Base-by-base conservation (phyloP, 2,888 invertebrate species). In the Apamea monoglypha region DNA sequence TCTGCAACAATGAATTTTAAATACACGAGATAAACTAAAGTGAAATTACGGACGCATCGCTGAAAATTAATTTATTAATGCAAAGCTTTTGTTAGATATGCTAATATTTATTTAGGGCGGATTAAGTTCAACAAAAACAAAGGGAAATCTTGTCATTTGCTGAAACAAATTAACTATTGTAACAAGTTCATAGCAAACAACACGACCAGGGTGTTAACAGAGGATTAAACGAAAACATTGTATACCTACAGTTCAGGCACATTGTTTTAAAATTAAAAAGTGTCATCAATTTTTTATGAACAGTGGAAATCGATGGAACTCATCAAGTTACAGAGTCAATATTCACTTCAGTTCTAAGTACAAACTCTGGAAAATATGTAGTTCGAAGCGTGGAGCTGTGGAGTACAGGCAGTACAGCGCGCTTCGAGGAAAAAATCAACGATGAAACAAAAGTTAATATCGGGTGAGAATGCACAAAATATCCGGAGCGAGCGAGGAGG, bases 391-490 rank as follows among this genome's bases (percentile, higher is more conserved):
- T 36, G 14, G 40, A 61, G 66, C 29, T n/a, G 16, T 40, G 61
- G n/a, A 56, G n/a, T n/a, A 74, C 59, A 53, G 53, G 32, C n/a
- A n/a, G 56, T 12, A 75, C 53, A 53, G 50, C 56, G 14, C 29
- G 32, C 14, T 25, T n/a, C 16, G 25, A 50, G 47, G 14, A 47
- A 77, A 76, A 77, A 77, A 59, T 68, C 59, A 71, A 64, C 72
- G 47, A 56, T 68, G 68, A 70, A 86, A 89, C 76, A 72, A 84
- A 82, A 82, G 73, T 80, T 88, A 85, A 85, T 89, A 82, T 81
- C 71, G 74, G 77, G 76, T 70, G 78, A 74, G 72, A 80, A 83
- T 79, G 78, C 80, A 80, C 76, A 66, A 59, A 76, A 69, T 72
- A 70, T 53, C 69, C 66, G 40, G 16, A 8, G 50, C 69, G 59